phyloP scores from a whole-genome alignment of 2,797 vertebrate genomes.

The Pempheris klunzingeri region DNA sequence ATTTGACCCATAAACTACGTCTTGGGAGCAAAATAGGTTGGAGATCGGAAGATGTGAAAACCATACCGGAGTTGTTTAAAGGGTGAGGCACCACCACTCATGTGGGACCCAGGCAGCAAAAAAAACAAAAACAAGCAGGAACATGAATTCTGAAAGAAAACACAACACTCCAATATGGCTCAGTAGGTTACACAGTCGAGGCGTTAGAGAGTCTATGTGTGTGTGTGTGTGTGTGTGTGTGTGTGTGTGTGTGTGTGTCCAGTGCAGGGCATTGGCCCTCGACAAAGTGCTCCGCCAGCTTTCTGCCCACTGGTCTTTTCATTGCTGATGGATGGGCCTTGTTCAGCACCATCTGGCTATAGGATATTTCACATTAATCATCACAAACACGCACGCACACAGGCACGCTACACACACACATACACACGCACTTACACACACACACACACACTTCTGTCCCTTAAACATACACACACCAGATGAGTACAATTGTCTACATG shows the following conservation, averaged over 20 bases:
- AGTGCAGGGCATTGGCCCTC: slow-evolving; percentile 74
- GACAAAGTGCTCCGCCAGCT: slow-evolving; percentile 82
- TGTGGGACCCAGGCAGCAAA: slow-evolving; percentile 19
- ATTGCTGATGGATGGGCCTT: slow-evolving; percentile 83
- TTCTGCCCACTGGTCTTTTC: slow-evolving; percentile 84
- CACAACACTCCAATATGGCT: slow-evolving; percentile 52
- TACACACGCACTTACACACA: slow-evolving; percentile 30
- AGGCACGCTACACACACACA: too few species aligned
- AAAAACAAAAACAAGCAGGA: slow-evolving; percentile 39
- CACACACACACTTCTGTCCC: slow-evolving; percentile 26
- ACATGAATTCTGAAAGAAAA: slow-evolving; percentile 55
- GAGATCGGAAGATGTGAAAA: slow-evolving; percentile 12
- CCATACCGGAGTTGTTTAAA: slow-evolving; percentile 12
- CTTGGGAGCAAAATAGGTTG: slow-evolving; percentile 3
- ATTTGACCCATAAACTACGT: slow-evolving; percentile 22
- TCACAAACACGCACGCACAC: slow-evolving; percentile 61
- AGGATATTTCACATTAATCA: slow-evolving; percentile 85
- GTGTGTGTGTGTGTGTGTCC: slow-evolving; percentile 56
- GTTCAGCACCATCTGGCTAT: slow-evolving; percentile 84
- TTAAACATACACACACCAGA: slow-evolving; percentile 51
- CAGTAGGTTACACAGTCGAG: slow-evolving; percentile 61
- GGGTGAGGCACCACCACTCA: slow-evolving; percentile 23
- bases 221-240: slow-evolving; percentile 29
- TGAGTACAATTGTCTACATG: slow-evolving; percentile 47
- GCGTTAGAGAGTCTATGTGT: slow-evolving; percentile 35